Percentiles rank a stretch among this genome's conserved stretches.
These are phyloP conservation scores for Watsonalla cultraria DNA, from an alignment of 2,888 invertebrate genomes.

Conservation along the genomic window DNA sequence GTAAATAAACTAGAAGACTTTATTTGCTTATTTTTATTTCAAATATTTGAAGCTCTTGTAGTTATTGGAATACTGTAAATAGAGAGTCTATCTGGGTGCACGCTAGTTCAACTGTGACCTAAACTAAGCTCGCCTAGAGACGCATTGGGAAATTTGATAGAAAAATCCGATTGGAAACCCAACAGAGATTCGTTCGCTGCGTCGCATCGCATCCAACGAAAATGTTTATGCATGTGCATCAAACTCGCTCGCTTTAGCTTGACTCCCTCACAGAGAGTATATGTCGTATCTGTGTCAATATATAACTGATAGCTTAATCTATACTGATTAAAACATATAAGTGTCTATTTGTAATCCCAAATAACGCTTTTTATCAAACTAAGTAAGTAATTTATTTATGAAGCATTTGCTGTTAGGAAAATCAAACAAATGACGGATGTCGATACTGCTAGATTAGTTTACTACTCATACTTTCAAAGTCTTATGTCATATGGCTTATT, in stretches of 20 bases:
- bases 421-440: too few relatives aligned
- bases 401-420: too few relatives aligned
- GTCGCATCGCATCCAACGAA: slow-evolving; percentile 8
- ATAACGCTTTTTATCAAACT: too few relatives aligned
- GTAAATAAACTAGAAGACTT: neutral
- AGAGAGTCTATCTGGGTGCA: neutral
- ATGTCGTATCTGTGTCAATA: neutral
- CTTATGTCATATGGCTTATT: too few relatives aligned
- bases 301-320: too few relatives aligned
- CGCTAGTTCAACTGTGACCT: neutral
- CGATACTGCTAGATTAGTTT: too few relatives aligned
- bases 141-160: slow-evolving; percentile 42
- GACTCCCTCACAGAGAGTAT: neutral
- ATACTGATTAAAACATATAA: too few relatives aligned
- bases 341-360: too few relatives aligned
- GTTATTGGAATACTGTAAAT: neutral
- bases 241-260: slow-evolving; percentile 6
- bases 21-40: neutral
- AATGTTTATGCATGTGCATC: slow-evolving; percentile 17
- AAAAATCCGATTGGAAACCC: slow-evolving; percentile 49
- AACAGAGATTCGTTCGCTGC: slow-evolving; percentile 39
- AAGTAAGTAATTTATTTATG: too few relatives aligned
- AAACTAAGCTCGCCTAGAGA: slow-evolving; percentile 20
- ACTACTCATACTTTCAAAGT: too few relatives aligned
- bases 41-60: neutral